A percentile compares a stretch with the other conserved stretches of the same genome.
Conservation (phyloP, 1,140 invertebrate genomes). For the Eupristina koningsbergeri region DNA sequence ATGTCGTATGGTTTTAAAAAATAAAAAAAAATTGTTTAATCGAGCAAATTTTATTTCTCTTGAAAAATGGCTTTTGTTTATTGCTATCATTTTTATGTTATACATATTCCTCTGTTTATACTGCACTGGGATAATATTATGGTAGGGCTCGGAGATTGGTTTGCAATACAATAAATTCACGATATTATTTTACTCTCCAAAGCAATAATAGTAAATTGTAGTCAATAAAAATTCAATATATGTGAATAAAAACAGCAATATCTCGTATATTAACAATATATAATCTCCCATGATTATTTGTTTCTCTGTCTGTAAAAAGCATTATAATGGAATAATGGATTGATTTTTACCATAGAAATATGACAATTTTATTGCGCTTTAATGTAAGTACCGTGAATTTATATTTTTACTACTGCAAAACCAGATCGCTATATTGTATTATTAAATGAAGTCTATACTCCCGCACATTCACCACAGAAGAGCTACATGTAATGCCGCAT, state of each 20-base stretch:
- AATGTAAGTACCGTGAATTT: neutral
- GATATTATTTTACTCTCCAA: neutral
- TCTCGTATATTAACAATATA: neutral
- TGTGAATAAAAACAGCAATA: neutral
- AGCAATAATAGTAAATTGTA: neutral
- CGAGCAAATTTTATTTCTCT: neutral
- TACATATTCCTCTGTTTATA: too few species aligned
- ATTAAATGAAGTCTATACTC: neutral
- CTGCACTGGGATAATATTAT: too few species aligned
- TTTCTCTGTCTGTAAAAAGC: neutral
- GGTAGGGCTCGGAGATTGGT: neutral
- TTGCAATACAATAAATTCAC: neutral
- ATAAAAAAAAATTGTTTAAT: neutral
- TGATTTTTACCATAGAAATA: neutral
- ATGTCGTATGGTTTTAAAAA: neutral
- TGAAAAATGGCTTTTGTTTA: neutral
- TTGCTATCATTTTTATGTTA: too few species aligned
- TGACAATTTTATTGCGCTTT: neutral
- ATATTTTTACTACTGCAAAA: neutral
- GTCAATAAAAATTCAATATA: too few species aligned
- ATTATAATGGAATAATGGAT: neutral
- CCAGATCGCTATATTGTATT: neutral
- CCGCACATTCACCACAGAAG: neutral
- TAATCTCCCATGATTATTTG: neutral
- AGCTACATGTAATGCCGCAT: neutral